Conservation (phyloP, 1,140 invertebrate species). For the Mizuhopecten yessoensis region DNA sequence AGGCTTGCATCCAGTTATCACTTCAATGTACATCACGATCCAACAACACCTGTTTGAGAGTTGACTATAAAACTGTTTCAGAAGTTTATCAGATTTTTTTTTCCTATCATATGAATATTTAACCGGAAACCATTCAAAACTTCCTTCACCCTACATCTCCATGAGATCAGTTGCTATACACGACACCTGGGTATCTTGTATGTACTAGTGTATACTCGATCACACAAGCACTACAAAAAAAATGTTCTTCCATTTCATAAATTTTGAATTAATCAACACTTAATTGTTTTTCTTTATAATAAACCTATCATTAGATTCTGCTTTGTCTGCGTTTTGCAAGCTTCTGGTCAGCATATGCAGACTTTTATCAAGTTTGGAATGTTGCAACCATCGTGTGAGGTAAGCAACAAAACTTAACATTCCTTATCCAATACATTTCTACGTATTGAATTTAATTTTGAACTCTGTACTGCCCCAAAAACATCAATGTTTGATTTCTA, state of each 20-base stretch:
- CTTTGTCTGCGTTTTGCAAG: no score
- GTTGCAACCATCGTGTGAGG: background rate
- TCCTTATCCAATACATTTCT: background rate
- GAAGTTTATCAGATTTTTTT: background rate
- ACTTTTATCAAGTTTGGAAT: background rate
- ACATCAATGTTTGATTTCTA: conserved; percentile 16
- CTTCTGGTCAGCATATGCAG: no score
- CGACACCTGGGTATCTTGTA: no score
- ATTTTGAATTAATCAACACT: no score
- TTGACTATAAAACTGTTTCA: background rate
- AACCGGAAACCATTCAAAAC: background rate
- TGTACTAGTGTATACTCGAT: no score
- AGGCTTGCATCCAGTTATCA: background rate
- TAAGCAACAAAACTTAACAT: background rate
- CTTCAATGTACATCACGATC: background rate
- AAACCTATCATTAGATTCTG: no score
- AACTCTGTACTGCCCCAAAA: background rate
- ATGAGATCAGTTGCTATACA: no score
- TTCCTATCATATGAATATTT: background rate
- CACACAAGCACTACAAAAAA: no score
- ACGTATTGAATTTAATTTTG: background rate
- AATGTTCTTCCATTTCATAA: no score
- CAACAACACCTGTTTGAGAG: background rate
- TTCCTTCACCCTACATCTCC: background rate
- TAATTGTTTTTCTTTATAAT: no score